Conservation (phyloP, 2,113 vertebrate species). For the Clupea harengus region DNA sequence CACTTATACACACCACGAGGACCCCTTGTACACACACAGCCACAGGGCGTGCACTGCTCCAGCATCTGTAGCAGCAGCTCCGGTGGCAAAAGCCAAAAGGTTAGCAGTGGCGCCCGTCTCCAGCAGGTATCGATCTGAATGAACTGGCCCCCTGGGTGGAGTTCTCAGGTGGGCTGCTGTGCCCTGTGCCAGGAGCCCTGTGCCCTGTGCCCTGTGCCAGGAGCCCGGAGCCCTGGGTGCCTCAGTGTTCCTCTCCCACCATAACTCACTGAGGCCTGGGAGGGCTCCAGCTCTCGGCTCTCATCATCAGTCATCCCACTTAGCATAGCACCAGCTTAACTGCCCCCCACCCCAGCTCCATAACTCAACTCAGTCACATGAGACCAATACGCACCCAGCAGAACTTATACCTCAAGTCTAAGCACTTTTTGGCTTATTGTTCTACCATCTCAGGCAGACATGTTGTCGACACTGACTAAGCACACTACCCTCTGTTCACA, state of each 20-base stretch:
- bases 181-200: background rate
- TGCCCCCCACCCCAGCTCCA: background rate
- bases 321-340: background rate
- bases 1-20: background rate
- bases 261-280: background rate
- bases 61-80: slow-evolving; percentile 39
- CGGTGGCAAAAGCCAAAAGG: slow-evolving; percentile 41
- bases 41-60: background rate
- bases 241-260: background rate
- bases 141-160: slow-evolving; percentile 8
- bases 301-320: background rate
- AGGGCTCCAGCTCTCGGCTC: background rate
- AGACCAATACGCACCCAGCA: background rate
- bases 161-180: background rate
- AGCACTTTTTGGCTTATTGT: background rate
- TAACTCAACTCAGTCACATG: slow-evolving; percentile 1
- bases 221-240: background rate
- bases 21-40: slow-evolving; percentile 22
- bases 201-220: too few species aligned
- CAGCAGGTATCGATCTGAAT: slow-evolving; percentile 34
- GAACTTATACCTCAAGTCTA: background rate
- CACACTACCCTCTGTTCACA: background rate
- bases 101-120: slow-evolving; percentile 37
- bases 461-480: background rate
- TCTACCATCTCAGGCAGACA: too few species aligned